Base-by-base conservation (phyloP, 2,888 invertebrate species). In the Sericinus montela region DNA sequence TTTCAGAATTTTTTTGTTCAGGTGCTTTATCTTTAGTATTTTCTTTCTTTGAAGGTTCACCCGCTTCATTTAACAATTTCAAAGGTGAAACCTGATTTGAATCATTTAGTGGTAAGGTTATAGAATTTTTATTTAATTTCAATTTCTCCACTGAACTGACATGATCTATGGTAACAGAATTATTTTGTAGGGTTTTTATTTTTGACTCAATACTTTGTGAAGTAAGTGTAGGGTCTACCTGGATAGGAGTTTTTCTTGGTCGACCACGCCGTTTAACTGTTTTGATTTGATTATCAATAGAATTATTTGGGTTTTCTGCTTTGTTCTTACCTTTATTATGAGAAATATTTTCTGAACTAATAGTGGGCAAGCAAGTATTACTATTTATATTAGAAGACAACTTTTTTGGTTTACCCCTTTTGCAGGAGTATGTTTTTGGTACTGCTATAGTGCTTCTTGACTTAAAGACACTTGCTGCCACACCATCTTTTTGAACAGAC, bases 401-500 rank as follows among this genome's bases (percentile, higher is more conserved):
- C 8, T 25, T 25, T 9, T n/a, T 25, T 10, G 47, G 35, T 13
- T 28, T 40, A 28, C 46, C 28, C 34, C 40, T 46, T 35, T 28
- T 16, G 2, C 40, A 11, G 15, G 32, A 3, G 15, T 7, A 25
- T 19, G 9, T 14, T 23, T 39, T 45, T n/a, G 6, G n/a, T 23
- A 34, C 8, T n/a, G 14, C n/a, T 41, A 11, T 7, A 19, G n/a
- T 5, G 7, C 9, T 10, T 5, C 11, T 25, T 14, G 15, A 15
- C 9, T n/a, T 29, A 13, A 4, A 7, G 1, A 10, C 13, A 36
- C 19, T 39, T 29, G 30, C 23, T 9, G 8, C 4, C 8, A 16
- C 15, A 13, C 7, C 14, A 7, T 36, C 34, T 14, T 41, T 40
- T 37, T 50, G 40, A 41, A 46, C 9, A 35, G 15, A 28, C 28